phyloP scores from a whole-genome alignment of 2,888 invertebrate species.

The Helicoverpa assulta region DNA sequence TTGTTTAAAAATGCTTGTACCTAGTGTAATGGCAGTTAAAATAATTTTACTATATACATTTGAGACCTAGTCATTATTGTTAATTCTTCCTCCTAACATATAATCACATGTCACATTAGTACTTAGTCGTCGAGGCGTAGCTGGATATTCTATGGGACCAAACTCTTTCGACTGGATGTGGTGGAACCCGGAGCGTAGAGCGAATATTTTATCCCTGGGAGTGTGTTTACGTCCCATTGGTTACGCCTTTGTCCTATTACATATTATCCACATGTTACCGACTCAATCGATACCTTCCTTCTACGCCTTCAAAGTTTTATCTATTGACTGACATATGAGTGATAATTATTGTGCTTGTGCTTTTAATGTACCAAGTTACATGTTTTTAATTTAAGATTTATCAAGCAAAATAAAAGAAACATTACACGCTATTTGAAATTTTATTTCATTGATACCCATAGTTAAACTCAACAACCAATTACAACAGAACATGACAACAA shows the following conservation, averaged over 20 bases:
- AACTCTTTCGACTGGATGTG: conserved; percentile 74
- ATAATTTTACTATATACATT: conserved; percentile 49
- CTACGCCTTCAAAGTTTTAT: conserved; percentile 81
- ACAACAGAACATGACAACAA: conserved; percentile 19
- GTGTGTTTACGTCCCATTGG: conserved; percentile 82
- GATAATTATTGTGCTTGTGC: conserved; percentile 89
- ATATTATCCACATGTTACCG: conserved; percentile 66
- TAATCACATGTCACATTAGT: conserved; percentile 66
- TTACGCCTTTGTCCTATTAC: conserved; percentile 82
- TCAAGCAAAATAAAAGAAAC: conserved; percentile 83
- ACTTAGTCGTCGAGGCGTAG: conserved; percentile 81
- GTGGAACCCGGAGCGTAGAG: conserved; percentile 75
- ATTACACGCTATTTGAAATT: conserved; percentile 79
- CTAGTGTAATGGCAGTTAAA: conserved; percentile 19
- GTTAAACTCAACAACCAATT: conserved; percentile 15
- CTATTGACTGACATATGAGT: conserved; percentile 88
- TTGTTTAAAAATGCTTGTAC: conserved; percentile 37
- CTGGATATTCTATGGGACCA: conserved; percentile 85
- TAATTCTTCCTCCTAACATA: conserved; percentile 67
- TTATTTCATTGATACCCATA: conserved; percentile 50
- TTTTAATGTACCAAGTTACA: conserved; percentile 88
- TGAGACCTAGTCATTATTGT: conserved; percentile 70
- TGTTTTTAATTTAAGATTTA: conserved; percentile 83
- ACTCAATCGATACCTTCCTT: conserved; percentile 82
- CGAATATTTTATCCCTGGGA: conserved; percentile 72